A percentile compares a stretch with the other conserved stretches of the same genome.
phyloP scores from a whole-genome alignment of 1,140 invertebrate species.

The Calliphora vicina region DNA sequence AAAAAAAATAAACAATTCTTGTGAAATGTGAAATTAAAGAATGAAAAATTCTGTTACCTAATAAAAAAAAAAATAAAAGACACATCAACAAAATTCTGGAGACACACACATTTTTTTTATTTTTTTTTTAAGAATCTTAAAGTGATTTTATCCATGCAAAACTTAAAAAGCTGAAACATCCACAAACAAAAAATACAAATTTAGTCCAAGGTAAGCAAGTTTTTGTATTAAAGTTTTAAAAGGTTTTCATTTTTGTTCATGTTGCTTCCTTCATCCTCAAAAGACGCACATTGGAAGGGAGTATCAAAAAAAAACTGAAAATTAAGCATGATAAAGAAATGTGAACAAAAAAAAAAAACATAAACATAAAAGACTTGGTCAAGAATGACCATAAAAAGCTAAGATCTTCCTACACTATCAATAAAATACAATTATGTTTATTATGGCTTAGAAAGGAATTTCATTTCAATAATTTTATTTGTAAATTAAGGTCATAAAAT shows the following conservation, averaged over 20 bases:
- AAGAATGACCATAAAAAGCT: too few species aligned
- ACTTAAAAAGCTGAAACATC: background rate
- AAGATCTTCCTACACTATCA: too few species aligned
- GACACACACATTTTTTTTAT: background rate
- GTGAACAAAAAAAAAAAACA: background rate
- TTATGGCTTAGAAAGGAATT: too few species aligned
- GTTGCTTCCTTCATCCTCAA: background rate
- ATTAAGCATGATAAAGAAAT: background rate
- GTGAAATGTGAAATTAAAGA: background rate
- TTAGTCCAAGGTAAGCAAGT: conserved; percentile 16
- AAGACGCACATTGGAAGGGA: background rate
- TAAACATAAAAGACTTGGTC: too few species aligned
- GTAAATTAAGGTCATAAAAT: too few species aligned
- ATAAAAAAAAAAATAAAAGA: background rate
- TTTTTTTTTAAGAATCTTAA: background rate
- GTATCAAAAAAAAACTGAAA: background rate
- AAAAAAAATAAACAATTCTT: background rate
- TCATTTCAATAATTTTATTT: too few species aligned
- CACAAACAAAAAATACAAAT: background rate
- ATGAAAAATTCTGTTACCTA: background rate
- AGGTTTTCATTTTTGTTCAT: background rate
- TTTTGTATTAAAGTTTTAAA: background rate
- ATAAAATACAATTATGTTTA: too few species aligned
- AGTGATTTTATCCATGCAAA: background rate
- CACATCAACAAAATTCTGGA: background rate